Base-by-base conservation (phyloP, 2,797 vertebrate species). In the Chaetodon trifasciatus region DNA sequence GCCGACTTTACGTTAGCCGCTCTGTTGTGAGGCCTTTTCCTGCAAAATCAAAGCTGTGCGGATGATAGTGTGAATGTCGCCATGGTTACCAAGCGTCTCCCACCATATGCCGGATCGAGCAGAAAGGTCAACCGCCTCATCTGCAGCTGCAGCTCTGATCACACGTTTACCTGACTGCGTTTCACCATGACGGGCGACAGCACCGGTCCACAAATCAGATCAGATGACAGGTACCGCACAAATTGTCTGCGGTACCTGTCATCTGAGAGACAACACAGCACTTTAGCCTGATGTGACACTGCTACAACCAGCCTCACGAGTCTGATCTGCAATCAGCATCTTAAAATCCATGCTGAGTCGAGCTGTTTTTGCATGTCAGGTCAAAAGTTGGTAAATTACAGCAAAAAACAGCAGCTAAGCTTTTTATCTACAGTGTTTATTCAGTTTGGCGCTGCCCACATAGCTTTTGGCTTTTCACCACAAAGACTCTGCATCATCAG, bases 91-190 rank as follows among this genome's bases (percentile, higher is more conserved):
- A 6, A 32, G 37, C 35, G 21, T n/a, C 23, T 58, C 39, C 19
- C 52, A 57, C 61, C 23, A 44, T 58, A 39, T 35, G 24, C 32
- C 3, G 21, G 19, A 46, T 63, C 9, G 23, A 24, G 49, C 21
- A 24, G 35, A 50, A 70, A 78, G 57, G 74, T 72, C 65, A 55
- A 24, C 19, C 50, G 3, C 35, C 68, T 70, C 70, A 49, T 50
- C 58, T 19, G 28, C 69, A 19, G 69, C 47, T 15, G 2, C 9
- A 55, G 21, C 71, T 82, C 53, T 57, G 28, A 82, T 74, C 58
- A 40, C 42, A 39, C 23, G 39, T 80, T 82, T 24, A 32, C 19
- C 67, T 6, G 15, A 15, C 56, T 61, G 37, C 53, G 44, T 82
- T 39, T 76, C 64, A 24, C 52, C 32, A 4, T 32, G 28, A 32